Percentiles rank a stretch among this genome's conserved stretches.
Conservation (phyloP, 2,797 vertebrate genomes). For the Valencia hispanica region DNA sequence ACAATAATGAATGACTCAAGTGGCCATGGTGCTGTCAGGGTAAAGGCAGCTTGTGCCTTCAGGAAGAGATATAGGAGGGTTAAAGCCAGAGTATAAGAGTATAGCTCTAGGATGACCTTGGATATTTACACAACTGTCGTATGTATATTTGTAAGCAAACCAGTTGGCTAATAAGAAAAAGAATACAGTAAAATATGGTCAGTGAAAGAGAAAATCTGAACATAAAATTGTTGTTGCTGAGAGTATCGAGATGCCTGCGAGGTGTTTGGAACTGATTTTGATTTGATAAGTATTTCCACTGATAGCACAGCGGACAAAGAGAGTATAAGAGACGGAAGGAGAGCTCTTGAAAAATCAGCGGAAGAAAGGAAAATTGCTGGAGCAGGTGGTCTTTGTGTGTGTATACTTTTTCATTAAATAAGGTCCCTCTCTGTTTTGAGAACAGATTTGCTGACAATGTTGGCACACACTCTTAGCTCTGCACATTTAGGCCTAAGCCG, state of each 20-base stretch:
- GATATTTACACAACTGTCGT: slow-evolving; percentile 20
- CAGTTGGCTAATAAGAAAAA: neutral
- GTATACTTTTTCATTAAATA: slow-evolving; percentile 20
- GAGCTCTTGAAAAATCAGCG: slow-evolving; percentile 32
- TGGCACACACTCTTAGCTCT: slow-evolving; percentile 20
- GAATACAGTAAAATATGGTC: neutral
- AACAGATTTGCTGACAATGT: slow-evolving; percentile 22
- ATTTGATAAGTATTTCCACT: slow-evolving; percentile 30
- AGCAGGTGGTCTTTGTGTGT: slow-evolving; percentile 46
- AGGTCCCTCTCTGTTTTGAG: slow-evolving; percentile 30
- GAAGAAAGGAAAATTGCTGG: slow-evolving; percentile 32
- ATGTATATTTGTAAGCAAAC: slow-evolving; percentile 13
- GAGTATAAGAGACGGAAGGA: slow-evolving; percentile 23
- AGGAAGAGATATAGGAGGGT: slow-evolving; percentile 35
- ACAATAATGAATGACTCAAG: slow-evolving; percentile 62
- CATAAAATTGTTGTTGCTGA: neutral
- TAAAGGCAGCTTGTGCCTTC: slow-evolving; percentile 35
- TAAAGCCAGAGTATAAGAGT: slow-evolving; percentile 22
- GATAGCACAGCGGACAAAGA: slow-evolving; percentile 18
- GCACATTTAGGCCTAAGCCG: slow-evolving; percentile 31
- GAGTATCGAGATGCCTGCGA: slow-evolving; percentile 25
- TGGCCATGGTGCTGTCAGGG: slow-evolving; percentile 21
- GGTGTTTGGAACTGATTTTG: slow-evolving; percentile 41
- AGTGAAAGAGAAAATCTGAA: slow-evolving; percentile 2
- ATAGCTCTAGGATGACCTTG: slow-evolving; percentile 44